These are phyloP conservation scores for Andrena camellia DNA, from an alignment of 2,888 invertebrate species.

Conservation along the genomic window DNA sequence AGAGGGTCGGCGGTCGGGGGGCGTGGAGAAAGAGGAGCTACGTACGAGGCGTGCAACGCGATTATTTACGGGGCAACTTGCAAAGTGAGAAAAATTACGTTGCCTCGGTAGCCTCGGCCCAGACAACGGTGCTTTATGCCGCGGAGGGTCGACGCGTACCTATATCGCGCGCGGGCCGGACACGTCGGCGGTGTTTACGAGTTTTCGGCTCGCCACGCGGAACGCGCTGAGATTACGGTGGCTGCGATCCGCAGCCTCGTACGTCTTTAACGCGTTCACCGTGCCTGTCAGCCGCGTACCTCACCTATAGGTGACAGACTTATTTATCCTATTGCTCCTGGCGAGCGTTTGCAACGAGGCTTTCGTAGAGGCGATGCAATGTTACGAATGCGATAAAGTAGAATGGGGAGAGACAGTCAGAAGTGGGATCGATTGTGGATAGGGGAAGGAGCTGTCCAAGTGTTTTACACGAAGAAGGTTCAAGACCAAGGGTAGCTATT, in stretches of 20 bases:
- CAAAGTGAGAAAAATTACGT: slow-evolving; percentile 84
- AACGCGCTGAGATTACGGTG: slow-evolving; percentile 37
- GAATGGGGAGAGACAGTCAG: too few relatives aligned
- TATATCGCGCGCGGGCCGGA: slow-evolving; percentile 39
- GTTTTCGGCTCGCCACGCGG: slow-evolving; percentile 64
- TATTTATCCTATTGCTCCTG: too few relatives aligned
- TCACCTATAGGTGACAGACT: too few relatives aligned
- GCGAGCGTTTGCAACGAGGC: too few relatives aligned
- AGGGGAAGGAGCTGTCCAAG: too few relatives aligned
- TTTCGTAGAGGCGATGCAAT: too few relatives aligned
- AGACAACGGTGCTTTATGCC: slow-evolving; percentile 79
- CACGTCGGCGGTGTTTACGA: slow-evolving; percentile 79
- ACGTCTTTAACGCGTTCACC: not conserved
- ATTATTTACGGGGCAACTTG: slow-evolving; percentile 83
- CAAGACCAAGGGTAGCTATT: too few relatives aligned
- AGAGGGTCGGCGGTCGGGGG: not conserved
- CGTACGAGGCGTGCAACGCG: slow-evolving; percentile 50
- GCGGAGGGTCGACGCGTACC: slow-evolving; percentile 49
- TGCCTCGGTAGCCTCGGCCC: slow-evolving; percentile 74
- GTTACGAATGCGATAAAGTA: too few relatives aligned
- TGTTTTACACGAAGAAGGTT: too few relatives aligned
- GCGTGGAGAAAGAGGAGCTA: not conserved
- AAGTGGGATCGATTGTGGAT: too few relatives aligned
- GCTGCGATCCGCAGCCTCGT: not conserved
- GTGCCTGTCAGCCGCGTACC: not conserved